Base-by-base conservation (phyloP, 2,113 vertebrate species). In the Bombycilla garrulus region DNA sequence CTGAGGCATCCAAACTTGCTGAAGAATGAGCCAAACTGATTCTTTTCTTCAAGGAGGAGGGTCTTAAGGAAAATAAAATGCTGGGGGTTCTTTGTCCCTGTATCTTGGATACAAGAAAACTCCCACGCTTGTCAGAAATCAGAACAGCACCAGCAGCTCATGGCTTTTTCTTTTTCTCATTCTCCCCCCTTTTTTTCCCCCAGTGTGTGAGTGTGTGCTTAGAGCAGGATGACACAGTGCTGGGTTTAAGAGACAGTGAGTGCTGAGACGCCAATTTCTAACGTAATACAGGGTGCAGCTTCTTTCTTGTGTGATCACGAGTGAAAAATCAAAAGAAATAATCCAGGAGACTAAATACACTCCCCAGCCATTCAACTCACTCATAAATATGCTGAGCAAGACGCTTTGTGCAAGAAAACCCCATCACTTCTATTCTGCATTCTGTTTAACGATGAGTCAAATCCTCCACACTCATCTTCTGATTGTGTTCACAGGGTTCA, bases 31-130 rank as follows among this genome's bases (percentile, higher is more conserved):
- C 86, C 62, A 77, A 93, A 93, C 38, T 70, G 65, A 92, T 56
- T 65, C 92, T 95, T 79, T 94, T 97, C 93, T 96, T 94, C 51
- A 11, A 84, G 80, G 73, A 96, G 95, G 91, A 97, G 93, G 92
- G 79, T 92, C 97, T 85, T 94, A 45, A 89, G 82, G 93, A 91
- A 93, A 96, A 88, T 90, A 94, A 95, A 90, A 74, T 92, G 92
- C 93, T 93, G 79, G 47, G 83, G 90, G 94, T 91, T 95, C 96
- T 98, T 98, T 97, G 97, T 98, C 93, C 88, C 74, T 14, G 95
- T 96, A 94, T 95, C 94, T 93, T 96, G 82, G 97, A 96, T 95
- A 97, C 85, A 19, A 92, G 96, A 96, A 96, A 96, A 96, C 93
- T 97, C 97, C 94, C 97, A 97, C 50, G 31, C 94, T 97, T 95